Evolutionary conservation across 1,140 invertebrate species (phyloP), one percentile per base, ranked within the genome.

Genomic region (Matsumurasca onukii): DNA sequence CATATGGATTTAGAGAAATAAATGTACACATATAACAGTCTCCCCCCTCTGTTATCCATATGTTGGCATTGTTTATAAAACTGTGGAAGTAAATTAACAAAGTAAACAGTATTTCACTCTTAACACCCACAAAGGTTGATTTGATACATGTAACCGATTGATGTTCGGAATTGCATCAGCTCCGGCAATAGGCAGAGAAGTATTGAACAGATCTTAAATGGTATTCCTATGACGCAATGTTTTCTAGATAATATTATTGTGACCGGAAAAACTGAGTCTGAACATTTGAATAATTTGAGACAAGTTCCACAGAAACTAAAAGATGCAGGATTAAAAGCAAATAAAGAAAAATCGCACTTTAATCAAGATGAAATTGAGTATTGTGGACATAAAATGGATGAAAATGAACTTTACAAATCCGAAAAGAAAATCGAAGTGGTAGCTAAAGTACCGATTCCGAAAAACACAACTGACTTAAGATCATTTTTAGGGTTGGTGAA

Each of bases 71-170:
- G n/a, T n/a, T n/a, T n/a, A n/a, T n/a, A n/a, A n/a, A n/a, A n/a
- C n/a, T n/a, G n/a, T n/a, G n/a, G n/a, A n/a, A n/a, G n/a, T n/a
- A n/a, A n/a, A n/a, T n/a, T n/a, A n/a, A n/a, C n/a, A n/a, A n/a
- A n/a, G n/a, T 45, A 45, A 45, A n/a, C 39, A 9, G 9, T 45
- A 45, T 45, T n/a, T 45, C n/a, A 45, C 39, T n/a, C 9, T 45
- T 12, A 45, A 45, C n/a, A 45, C 39, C 39, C 39, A 45, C n/a
- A 9, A 12, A 45, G 39, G 39, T 12, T 45, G 9, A 45, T 45
- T 45, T 45, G 39, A n/a, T n/a, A n/a, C 39, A 12, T 45, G n/a
- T 45, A 45, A 45, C n/a, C 39, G 39, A 45, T n/a, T 45, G n/a
- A 9, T n/a, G 9, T 45, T 45, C n/a, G 39, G 39, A 45, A 45